Percentiles rank a stretch among this genome's conserved stretches.
These are phyloP conservation scores for Nymphalis polychloros DNA, from an alignment of 2,888 invertebrate species.

Conservation along the genomic window DNA sequence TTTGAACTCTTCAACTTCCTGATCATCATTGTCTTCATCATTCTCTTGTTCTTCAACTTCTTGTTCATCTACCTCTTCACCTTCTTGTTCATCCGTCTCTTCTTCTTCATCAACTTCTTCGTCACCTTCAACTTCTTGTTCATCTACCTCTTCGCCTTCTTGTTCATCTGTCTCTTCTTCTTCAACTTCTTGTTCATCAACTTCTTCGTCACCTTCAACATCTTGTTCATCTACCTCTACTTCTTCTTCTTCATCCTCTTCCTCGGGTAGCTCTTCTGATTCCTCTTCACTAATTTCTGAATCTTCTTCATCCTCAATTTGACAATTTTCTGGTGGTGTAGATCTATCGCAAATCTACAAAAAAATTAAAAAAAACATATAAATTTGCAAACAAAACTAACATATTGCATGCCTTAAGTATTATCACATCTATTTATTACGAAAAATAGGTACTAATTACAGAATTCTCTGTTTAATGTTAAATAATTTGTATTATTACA, in stretches of 20 bases:
- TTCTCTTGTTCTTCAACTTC: slow-evolving; percentile 35
- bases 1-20: slow-evolving; percentile 33
- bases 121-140: slow-evolving; percentile 50
- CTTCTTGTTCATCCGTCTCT: slow-evolving; percentile 37
- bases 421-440: too few relatives aligned
- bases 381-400: too few relatives aligned
- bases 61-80: slow-evolving; percentile 51
- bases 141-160: slow-evolving; percentile 52
- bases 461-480: too few relatives aligned
- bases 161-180: slow-evolving; percentile 58
- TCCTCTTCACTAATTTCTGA: slow-evolving; percentile 40
- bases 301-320: slow-evolving; percentile 60
- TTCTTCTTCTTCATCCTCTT: slow-evolving; percentile 44
- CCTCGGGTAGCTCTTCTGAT: slow-evolving; percentile 31
- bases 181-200: slow-evolving; percentile 50
- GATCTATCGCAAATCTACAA: slow-evolving; percentile 68
- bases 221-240: slow-evolving; percentile 62
- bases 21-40: slow-evolving; percentile 41
- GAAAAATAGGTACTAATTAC: too few relatives aligned
- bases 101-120: slow-evolving; percentile 62
- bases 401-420: too few relatives aligned
- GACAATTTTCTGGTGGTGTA: slow-evolving; percentile 55
- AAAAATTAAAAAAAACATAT: background rate
- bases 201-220: slow-evolving; percentile 49
- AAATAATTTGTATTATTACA: too few relatives aligned